Evolutionary conservation across 2,113 vertebrate genomes (phyloP).

Genomic region (Brienomyrus brachyistius): DNA sequence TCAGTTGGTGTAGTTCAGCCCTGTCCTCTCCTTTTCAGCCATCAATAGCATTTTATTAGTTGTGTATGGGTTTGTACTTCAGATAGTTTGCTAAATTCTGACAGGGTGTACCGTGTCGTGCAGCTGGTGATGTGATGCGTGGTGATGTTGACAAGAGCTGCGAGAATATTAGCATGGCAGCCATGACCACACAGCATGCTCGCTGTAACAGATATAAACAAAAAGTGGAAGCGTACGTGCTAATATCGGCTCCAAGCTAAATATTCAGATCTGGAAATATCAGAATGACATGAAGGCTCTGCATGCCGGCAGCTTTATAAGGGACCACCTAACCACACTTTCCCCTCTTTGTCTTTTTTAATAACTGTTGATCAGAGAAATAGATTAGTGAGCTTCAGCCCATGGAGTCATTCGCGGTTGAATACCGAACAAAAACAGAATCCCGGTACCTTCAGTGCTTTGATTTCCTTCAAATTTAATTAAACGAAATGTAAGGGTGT

Average conservation of each 20-base stretch:
- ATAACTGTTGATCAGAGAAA: neutral
- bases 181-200: neutral
- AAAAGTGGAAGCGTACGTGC: neutral
- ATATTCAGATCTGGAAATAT: neutral
- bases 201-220: neutral
- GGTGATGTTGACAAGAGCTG: neutral
- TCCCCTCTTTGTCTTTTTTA: neutral
- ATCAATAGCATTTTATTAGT: neutral
- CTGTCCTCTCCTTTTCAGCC: neutral
- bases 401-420: neutral
- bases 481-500: neutral
- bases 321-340: neutral
- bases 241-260: neutral
- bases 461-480: neutral
- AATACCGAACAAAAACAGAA: neutral
- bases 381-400: neutral
- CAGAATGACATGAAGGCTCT: neutral
- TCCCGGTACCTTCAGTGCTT: slow-evolving; percentile 3
- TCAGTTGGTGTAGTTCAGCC: neutral
- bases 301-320: neutral
- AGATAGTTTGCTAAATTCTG: neutral
- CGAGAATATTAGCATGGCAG: neutral
- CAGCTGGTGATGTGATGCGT: neutral
- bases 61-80: neutral
- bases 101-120: neutral